phyloP scores from a whole-genome alignment of 2,113 vertebrate species.

The Oncorhynchus clarkii region DNA sequence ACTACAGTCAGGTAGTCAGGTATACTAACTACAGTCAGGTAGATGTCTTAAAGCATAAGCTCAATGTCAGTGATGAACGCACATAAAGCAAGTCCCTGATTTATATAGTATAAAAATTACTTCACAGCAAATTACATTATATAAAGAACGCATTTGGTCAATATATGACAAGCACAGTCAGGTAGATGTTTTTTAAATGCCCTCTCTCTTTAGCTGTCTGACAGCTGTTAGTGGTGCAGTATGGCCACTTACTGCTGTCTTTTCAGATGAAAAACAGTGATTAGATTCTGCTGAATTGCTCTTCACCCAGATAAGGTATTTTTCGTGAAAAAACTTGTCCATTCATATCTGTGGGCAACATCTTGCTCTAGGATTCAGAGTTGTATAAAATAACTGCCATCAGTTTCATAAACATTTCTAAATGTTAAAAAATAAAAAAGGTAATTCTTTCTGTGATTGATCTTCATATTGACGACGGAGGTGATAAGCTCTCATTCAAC shows the following conservation, averaged over 20 bases:
- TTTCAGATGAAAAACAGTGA: neutral
- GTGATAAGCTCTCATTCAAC: neutral
- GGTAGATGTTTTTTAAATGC: neutral
- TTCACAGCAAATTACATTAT: too few relatives aligned
- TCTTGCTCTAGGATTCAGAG: neutral
- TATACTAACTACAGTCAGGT: too few relatives aligned
- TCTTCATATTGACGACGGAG: too few relatives aligned
- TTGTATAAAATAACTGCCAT: neutral
- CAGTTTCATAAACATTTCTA: neutral
- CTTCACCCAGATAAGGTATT: slow-evolving; percentile 51
- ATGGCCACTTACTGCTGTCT: neutral
- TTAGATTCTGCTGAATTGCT: neutral
- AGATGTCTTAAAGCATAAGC: too few relatives aligned
- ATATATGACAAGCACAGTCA: neutral
- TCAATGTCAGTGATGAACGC: too few relatives aligned
- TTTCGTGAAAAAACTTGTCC: slow-evolving; percentile 3
- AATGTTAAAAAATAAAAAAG: neutral
- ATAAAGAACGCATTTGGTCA: neutral
- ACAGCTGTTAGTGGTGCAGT: slow-evolving; percentile 6
- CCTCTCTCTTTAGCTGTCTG: neutral
- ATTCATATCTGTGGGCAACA: slow-evolving; percentile 44
- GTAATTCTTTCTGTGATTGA: too few relatives aligned
- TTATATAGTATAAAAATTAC: too few relatives aligned
- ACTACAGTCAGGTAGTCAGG: too few relatives aligned
- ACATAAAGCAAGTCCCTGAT: too few relatives aligned